A percentile compares a stretch with the other conserved stretches of the same genome.
Evolutionary conservation across 2,113 vertebrate genomes (phyloP).

Genomic region (Phasianus colchicus): DNA sequence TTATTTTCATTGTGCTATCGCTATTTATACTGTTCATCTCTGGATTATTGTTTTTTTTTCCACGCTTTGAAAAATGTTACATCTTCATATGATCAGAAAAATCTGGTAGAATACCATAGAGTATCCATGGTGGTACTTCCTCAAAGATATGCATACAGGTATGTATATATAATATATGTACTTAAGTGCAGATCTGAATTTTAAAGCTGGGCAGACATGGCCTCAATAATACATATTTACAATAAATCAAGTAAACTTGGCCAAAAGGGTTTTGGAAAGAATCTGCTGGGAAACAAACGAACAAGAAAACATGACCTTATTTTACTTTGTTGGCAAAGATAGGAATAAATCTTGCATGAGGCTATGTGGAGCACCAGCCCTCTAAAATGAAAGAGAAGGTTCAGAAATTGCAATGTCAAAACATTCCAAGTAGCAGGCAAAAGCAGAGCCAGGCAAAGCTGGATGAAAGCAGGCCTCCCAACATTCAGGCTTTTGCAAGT

Average conservation of each 20-base stretch:
- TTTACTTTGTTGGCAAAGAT: neutral
- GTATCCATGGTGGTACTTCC: neutral
- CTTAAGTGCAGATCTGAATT: neutral
- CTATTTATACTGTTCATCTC: neutral
- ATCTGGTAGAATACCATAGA: neutral
- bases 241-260: neutral
- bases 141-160: neutral
- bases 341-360: neutral
- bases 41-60: neutral
- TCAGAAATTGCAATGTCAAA: neutral
- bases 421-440: neutral
- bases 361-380: neutral
- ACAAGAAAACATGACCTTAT: neutral
- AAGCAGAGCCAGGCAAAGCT: neutral
- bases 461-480: neutral
- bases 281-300: neutral
- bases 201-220: neutral
- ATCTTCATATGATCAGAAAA: neutral
- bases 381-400: neutral
- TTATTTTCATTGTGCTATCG: neutral
- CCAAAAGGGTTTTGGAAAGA: neutral
- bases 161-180: neutral
- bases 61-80: neutral
- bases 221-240: neutral
- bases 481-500: neutral